These are phyloP conservation scores for Hippolais icterina DNA, from an alignment of 2,113 vertebrate genomes.

Conservation along the genomic window DNA sequence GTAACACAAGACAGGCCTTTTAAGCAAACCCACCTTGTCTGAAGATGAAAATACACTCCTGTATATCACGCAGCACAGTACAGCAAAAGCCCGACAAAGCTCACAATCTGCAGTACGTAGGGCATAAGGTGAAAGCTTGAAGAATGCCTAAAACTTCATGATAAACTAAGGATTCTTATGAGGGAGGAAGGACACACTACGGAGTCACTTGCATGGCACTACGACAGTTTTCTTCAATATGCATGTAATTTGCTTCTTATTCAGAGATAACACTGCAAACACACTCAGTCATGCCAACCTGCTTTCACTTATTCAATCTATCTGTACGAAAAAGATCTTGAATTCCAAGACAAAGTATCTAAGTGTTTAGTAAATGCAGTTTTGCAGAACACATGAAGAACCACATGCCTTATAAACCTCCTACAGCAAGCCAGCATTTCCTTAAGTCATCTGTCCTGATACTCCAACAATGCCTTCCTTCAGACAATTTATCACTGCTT, in stretches of 20 bases:
- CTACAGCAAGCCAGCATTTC: background rate
- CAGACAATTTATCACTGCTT: background rate
- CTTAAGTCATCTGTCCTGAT: background rate
- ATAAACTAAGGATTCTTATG: background rate
- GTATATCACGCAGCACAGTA: background rate
- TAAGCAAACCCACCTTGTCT: background rate
- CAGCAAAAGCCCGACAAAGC: background rate
- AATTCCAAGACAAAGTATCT: background rate
- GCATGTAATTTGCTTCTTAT: background rate
- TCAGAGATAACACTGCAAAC: background rate
- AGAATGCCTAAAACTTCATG: background rate
- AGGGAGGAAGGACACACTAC: fast-evolving
- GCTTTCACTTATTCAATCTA: background rate
- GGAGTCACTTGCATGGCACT: background rate
- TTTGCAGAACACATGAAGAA: background rate
- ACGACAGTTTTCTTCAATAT: background rate
- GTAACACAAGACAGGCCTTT: background rate
- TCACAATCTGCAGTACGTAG: background rate
- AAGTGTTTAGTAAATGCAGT: background rate
- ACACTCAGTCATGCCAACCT: background rate
- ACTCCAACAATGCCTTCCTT: background rate
- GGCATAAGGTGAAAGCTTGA: background rate
- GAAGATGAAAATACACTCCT: background rate
- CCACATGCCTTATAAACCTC: background rate
- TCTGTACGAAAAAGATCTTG: background rate